Conservation (phyloP, 1,140 invertebrate species). For the Procambarus clarkii region DNA sequence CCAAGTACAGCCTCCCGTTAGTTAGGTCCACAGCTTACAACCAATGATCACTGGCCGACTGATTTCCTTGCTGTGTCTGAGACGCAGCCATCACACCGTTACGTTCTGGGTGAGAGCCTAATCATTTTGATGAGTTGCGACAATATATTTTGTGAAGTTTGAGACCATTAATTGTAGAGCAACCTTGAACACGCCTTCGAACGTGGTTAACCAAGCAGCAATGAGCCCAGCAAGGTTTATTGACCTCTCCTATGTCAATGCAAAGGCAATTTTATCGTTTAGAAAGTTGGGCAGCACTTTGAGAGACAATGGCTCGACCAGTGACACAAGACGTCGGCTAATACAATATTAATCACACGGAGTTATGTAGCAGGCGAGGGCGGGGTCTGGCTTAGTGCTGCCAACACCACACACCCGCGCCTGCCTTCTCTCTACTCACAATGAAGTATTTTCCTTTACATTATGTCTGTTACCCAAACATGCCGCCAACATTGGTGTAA, state of each 20-base stretch:
- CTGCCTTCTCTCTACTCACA: not conserved
- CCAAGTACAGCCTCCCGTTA: no score
- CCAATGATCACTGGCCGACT: no score
- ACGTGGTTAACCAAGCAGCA: not conserved
- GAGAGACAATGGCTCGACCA: no score
- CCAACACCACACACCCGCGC: not conserved
- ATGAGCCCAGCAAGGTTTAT: not conserved
- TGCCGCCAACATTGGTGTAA: not conserved
- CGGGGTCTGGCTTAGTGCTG: slow-evolving; percentile 14
- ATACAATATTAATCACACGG: not conserved
- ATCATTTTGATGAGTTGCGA: no score
- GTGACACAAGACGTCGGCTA: not conserved
- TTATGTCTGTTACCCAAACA: not conserved
- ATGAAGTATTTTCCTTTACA: not conserved
- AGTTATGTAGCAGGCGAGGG: not conserved
- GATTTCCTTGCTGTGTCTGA: no score
- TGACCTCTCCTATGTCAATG: not conserved
- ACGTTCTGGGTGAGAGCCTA: no score
- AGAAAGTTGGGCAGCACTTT: no score
- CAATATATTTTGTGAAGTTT: not conserved
- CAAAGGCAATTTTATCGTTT: no score
- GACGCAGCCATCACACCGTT: no score
- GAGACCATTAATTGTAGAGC: not conserved
- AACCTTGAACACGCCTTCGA: not conserved
- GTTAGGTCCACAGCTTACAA: no score